Conservation (phyloP, 1,140 invertebrate genomes). For the Aphaenogaster floridana region DNA sequence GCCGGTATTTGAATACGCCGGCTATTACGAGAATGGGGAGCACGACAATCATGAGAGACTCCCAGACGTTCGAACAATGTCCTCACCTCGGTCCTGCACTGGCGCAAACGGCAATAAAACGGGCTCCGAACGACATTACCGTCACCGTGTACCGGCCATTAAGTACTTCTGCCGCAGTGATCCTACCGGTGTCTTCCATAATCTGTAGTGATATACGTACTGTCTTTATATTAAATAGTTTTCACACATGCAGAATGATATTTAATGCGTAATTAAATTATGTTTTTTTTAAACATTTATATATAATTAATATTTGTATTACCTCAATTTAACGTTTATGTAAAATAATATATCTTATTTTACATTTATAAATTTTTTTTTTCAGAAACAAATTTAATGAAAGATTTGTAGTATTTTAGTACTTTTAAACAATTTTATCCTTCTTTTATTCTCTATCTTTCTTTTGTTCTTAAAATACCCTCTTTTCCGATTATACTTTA, state of each 20-base stretch:
- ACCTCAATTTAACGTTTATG: background rate
- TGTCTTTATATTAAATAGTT: background rate
- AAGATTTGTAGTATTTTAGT: background rate
- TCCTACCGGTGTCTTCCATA: constrained; percentile 22
- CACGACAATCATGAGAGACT: constrained; percentile 86
- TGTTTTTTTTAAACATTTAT: background rate
- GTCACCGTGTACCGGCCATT: constrained; percentile 62
- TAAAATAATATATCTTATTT: background rate
- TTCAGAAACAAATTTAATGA: background rate
- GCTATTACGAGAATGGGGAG: constrained; percentile 82
- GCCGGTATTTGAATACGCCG: constrained; percentile 82
- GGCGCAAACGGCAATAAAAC: constrained; percentile 82
- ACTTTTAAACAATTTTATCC: background rate
- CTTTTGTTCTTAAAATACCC: background rate
- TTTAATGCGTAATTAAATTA: background rate
- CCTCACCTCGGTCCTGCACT: constrained; percentile 77
- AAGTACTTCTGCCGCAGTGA: constrained; percentile 8
- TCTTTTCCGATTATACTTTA: background rate
- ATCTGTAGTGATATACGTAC: background rate
- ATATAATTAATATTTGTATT: background rate
- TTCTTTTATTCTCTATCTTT: background rate
- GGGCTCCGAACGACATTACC: constrained; percentile 78
- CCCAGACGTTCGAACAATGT: constrained; percentile 85
- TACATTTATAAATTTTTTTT: background rate
- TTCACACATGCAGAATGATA: background rate